These are phyloP conservation scores for Actinostola sp. DNA, from an alignment of 92 coral and sea anemone genomes.

Conservation along the genomic window DNA sequence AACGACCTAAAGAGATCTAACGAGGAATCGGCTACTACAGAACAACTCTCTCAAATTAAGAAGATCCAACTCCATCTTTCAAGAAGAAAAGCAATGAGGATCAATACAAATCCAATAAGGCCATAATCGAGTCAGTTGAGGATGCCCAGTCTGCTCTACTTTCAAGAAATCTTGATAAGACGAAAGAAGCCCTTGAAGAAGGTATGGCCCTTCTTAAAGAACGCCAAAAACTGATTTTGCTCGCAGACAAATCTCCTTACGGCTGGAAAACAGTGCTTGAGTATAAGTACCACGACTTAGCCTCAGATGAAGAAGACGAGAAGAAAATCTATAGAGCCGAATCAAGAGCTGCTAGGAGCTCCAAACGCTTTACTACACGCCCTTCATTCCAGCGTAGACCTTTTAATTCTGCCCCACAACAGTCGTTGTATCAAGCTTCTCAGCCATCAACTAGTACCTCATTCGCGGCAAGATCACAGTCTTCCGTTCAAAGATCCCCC, in stretches of 20 bases:
- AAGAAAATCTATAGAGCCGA: slow-evolving; percentile 58
- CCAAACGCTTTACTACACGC: too few species aligned
- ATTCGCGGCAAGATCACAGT: too few species aligned
- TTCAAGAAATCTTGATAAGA: not conserved
- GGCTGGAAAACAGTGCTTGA: slow-evolving; percentile 57
- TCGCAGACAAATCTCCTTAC: slow-evolving; percentile 55
- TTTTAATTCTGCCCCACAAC: too few species aligned
- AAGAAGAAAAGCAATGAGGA: slow-evolving; percentile 40
- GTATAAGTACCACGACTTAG: slow-evolving; percentile 38
- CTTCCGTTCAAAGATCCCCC: too few species aligned
- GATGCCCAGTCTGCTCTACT: slow-evolving; percentile 5
- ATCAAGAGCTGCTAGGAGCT: slow-evolving; percentile 37
- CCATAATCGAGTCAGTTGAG: slow-evolving; percentile 15
- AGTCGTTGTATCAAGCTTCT: too few species aligned
- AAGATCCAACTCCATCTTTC: slow-evolving; percentile 14
- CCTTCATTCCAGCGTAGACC: too few species aligned
- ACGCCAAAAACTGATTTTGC: slow-evolving; percentile 42
- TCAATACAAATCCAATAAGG: slow-evolving; percentile 26
- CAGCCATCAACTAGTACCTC: too few species aligned
- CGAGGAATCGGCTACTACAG: slow-evolving; percentile 19
- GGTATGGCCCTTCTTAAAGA: slow-evolving; percentile 40
- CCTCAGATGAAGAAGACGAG: slow-evolving; percentile 39
- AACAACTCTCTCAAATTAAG: slow-evolving; percentile 21
- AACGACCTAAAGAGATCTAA: slow-evolving; percentile 25
- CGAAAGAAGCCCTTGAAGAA: slow-evolving; percentile 23